phyloP scores from a whole-genome alignment of 2,113 vertebrate species.

The Poicephalus gulielmi region DNA sequence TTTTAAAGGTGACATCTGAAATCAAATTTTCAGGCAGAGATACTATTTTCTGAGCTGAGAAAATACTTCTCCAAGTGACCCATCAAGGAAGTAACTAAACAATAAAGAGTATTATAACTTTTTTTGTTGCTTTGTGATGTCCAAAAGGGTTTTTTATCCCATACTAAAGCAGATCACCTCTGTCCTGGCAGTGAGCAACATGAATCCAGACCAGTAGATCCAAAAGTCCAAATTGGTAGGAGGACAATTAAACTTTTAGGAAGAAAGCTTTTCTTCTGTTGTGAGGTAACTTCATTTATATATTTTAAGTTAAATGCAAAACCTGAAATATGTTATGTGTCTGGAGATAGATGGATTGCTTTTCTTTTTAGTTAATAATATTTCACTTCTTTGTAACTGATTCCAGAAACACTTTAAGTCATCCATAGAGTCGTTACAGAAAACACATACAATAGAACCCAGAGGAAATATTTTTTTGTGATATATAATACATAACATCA shows the following conservation, averaged over 20 bases:
- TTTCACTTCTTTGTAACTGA: conserved; percentile 31
- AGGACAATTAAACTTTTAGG: background rate
- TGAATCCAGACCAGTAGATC: background rate
- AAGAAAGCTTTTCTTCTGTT: background rate
- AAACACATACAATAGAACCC: background rate
- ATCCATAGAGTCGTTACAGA: background rate
- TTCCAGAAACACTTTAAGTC: conserved; percentile 36
- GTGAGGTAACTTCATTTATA: background rate
- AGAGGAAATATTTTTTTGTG: background rate
- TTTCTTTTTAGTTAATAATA: conserved; percentile 17
- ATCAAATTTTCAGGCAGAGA: background rate
- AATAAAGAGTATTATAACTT: background rate
- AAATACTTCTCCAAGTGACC: background rate
- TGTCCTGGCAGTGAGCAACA: background rate
- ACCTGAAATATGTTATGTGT: background rate
- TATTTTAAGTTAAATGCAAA: conserved; percentile 19
- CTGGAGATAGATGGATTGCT: conserved; percentile 13
- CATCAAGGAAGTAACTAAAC: background rate
- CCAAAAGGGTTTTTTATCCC: background rate
- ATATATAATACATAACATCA: background rate
- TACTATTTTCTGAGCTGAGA: background rate
- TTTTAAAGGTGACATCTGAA: background rate
- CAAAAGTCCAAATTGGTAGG: background rate
- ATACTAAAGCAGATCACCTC: background rate
- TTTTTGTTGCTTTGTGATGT: background rate